Conservation (phyloP, 2,888 invertebrate species). For the Apotomis capreana region DNA sequence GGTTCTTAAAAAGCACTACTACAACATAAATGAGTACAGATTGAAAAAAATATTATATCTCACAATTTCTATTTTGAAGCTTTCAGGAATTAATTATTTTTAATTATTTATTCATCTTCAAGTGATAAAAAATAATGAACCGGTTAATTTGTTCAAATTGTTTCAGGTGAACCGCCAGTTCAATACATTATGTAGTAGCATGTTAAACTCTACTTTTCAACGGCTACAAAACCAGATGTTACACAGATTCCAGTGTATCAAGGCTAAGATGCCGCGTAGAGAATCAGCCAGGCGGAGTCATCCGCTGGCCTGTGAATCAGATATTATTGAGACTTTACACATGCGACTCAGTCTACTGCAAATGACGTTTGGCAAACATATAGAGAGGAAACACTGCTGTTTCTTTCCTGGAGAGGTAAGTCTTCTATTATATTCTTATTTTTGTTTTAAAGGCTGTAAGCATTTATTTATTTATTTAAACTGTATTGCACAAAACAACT, state of each 20-base stretch:
- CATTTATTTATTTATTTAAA: no score
- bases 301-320: constrained; percentile 94
- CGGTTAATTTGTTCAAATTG: background rate
- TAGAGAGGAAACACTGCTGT: constrained; percentile 95
- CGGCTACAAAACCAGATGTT: constrained; percentile 93
- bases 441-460: background rate
- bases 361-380: constrained; percentile 97
- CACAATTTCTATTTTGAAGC: no score
- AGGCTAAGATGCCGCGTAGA: constrained; percentile 94
- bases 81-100: no score
- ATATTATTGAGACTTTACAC: constrained; percentile 96
- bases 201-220: constrained; percentile 93
- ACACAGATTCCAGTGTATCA: constrained; percentile 92
- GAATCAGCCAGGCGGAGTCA: constrained; percentile 96
- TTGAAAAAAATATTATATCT: no score
- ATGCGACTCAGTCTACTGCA: constrained; percentile 95
- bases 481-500: no score
- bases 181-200: constrained; percentile 90
- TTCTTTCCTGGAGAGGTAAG: constrained; percentile 97
- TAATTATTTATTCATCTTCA: no score
- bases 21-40: no score
- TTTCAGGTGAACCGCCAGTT: constrained; percentile 91
- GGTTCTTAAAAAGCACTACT: no score
- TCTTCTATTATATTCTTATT: background rate
- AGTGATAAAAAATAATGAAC: no score